Conservation (phyloP, 2,113 vertebrate genomes). For the Cephalopterus ornatus region DNA sequence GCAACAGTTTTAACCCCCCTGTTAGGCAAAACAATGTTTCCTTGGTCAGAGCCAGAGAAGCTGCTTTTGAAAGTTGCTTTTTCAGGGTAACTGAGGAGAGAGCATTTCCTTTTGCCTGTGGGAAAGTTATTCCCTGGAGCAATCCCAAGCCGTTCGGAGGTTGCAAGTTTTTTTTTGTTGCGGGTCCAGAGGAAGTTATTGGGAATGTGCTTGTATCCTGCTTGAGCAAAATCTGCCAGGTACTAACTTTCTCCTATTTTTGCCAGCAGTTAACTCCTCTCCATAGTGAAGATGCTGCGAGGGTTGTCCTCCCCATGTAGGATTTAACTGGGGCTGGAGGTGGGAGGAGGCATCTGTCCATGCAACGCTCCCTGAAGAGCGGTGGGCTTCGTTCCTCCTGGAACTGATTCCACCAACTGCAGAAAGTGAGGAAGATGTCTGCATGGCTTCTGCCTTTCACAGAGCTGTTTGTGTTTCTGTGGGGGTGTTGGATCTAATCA, state of each 20-base stretch:
- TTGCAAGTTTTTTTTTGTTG: neutral
- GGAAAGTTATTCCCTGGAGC: constrained; percentile 18
- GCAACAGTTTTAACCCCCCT: neutral
- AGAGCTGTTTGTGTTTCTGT: neutral
- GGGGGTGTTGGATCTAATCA: neutral
- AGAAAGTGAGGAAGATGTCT: neutral
- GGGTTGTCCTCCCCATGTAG: accelerated
- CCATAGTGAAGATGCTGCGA: neutral
- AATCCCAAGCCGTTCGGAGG: neutral
- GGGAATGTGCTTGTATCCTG: neutral
- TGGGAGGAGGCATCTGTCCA: neutral
- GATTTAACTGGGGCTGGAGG: neutral
- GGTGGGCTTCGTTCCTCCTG: neutral
- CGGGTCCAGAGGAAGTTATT: neutral
- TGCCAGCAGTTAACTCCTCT: neutral
- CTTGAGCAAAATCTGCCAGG: neutral
- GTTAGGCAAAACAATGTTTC: neutral
- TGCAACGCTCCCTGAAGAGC: neutral
- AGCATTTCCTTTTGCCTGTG: constrained; percentile 11
- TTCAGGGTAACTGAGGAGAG: neutral
- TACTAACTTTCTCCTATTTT: neutral
- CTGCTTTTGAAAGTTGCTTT: neutral
- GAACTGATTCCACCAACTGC: neutral
- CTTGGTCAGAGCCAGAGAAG: neutral
- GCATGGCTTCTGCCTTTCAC: neutral